Evolutionary conservation across 1,140 invertebrate genomes (phyloP), one percentile per base, ranked within the genome.

Genomic region (Tribolium madens): DNA sequence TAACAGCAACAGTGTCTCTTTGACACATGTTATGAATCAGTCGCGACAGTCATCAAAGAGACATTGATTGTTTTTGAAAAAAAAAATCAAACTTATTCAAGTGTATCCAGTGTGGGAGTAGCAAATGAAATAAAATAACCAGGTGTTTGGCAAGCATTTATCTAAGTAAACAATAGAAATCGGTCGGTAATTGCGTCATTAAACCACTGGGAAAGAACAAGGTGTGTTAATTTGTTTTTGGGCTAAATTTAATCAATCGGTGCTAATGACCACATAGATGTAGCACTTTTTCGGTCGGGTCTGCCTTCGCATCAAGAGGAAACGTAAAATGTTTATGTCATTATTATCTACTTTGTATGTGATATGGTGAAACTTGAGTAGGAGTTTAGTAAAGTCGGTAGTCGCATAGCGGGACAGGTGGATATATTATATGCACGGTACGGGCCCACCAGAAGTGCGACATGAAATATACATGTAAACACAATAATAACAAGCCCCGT

Each of bases 381-480:
- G 57, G 57, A 33, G 57, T 57, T 57, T 57, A 57, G 52, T 33
- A 33, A 64, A 64, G 57, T 64, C 57, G 57, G 57, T 64, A 64
- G 57, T 33, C 57, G 26, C 21, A 64, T 64, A 64, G 26, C 21
- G 26, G 57, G 57, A 64, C 57, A 64, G 57, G 57, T 64, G 57
- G 57, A 64, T 33, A 64, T 33, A 64, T 64, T 64, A 64, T 33
- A 64, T 64, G 57, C 57, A 64, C 17, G 57, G 57, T 64, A 64
- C 57, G 57, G 57, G 57, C 57, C 57, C 57, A 64, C 57, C 57
- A 64, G 57, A 64, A 64, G 68, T 71, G 47, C 68, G 36, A 71
- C 68, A 71, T 71, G 47, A 71, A 71, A 71, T 71, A 71, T 48
- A 71, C 68, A 71, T 71, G 68, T 71, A 71, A 71, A 48, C 68